phyloP scores from a whole-genome alignment of 2,113 vertebrate species.

The Syngnathoides biaculeatus region DNA sequence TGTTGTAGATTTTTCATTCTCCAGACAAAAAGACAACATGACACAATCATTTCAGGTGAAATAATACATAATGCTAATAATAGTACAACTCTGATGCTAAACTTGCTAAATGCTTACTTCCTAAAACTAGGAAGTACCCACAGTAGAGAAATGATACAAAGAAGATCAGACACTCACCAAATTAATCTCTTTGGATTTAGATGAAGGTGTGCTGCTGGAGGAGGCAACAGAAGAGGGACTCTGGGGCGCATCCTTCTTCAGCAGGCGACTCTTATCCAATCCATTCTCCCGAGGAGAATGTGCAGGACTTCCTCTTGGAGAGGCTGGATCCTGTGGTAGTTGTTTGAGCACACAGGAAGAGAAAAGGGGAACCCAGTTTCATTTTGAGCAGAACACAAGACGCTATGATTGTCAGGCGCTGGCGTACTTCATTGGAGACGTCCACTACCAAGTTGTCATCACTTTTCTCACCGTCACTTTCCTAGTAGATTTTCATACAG shows the following conservation, averaged over 20 bases:
- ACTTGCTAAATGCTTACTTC: not conserved
- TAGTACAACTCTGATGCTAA: not conserved
- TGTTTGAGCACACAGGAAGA: conserved; percentile 3
- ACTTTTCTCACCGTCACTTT: conserved; percentile 95
- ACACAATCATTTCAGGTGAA: not conserved
- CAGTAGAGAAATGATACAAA: conserved; percentile 11
- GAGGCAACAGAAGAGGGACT: conserved; percentile 92
- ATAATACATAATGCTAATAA: not conserved
- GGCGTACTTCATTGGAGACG: conserved; percentile 88
- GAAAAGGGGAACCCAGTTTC: not conserved
- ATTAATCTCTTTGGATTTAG: conserved; percentile 91
- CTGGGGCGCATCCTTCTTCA: conserved; percentile 89
- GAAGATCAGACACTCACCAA: conserved; percentile 71
- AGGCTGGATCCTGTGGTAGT: conserved; percentile 79
- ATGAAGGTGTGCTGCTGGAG: conserved; percentile 94
- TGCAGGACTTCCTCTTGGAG: conserved; percentile 87
- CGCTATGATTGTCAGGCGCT: accelerated
- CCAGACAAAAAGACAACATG: conserved; percentile 6
- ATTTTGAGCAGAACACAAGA: not conserved
- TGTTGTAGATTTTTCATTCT: conserved; percentile 90
- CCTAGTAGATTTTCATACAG: conserved; percentile 64
- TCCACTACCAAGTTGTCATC: conserved; percentile 91
- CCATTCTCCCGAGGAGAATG: conserved; percentile 92
- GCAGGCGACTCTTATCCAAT: conserved; percentile 82
- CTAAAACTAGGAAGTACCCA: conserved; percentile 27